Evolutionary conservation across 1,140 invertebrate species (phyloP).

Genomic region (Lepidostoma basale): DNA sequence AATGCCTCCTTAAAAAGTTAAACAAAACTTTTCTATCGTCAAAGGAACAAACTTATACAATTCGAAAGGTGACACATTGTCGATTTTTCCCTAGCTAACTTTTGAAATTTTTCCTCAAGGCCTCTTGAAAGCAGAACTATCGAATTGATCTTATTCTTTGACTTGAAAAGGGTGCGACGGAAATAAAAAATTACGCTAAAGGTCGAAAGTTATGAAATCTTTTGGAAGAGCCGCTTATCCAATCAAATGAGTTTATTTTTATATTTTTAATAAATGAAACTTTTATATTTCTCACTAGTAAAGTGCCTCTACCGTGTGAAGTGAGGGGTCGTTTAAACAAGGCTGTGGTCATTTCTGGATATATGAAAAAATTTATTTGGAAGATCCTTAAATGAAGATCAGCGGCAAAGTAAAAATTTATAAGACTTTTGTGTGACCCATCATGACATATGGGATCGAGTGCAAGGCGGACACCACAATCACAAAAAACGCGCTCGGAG

Average conservation of each 20-base stretch:
- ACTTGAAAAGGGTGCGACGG: background rate
- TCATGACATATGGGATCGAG: too few species aligned
- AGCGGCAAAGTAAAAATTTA: too few species aligned
- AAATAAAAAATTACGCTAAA: background rate
- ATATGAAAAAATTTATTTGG: too few species aligned
- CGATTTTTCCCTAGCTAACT: background rate
- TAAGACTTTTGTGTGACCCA: too few species aligned
- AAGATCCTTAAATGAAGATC: too few species aligned
- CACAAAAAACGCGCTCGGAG: too few species aligned
- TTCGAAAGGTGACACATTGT: background rate
- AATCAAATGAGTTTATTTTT: background rate
- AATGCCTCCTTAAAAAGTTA: background rate
- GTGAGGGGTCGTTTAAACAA: too few species aligned
- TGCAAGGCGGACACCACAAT: too few species aligned
- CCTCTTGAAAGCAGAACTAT: background rate
- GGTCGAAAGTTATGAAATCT: background rate
- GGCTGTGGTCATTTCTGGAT: too few species aligned
- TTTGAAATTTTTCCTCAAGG: background rate
- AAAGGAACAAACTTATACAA: slow-evolving; percentile 8
- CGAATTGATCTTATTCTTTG: background rate
- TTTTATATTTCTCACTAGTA: too few species aligned
- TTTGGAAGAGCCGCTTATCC: background rate
- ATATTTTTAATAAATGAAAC: background rate
- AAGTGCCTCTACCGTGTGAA: too few species aligned
- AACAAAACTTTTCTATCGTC: slow-evolving; percentile 8